Evolutionary conservation across 2,113 vertebrate genomes (phyloP).

Genomic region (Myotis lucifugus): DNA sequence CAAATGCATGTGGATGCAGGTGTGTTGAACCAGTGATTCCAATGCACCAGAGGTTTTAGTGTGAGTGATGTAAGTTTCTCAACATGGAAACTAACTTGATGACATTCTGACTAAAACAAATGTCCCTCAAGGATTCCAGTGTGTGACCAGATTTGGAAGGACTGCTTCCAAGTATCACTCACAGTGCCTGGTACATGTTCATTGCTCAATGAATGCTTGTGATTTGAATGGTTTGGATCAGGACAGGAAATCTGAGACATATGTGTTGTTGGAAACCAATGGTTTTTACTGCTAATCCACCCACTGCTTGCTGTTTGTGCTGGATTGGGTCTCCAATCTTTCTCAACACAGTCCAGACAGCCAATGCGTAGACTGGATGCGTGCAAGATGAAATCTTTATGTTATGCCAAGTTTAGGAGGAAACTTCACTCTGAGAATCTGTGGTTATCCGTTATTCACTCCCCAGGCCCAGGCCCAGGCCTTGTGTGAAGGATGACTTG

Average conservation of each 20-base stretch:
- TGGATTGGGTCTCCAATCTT: not conserved
- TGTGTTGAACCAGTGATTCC: not conserved
- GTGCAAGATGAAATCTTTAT: not conserved
- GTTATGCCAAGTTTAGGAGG: not conserved
- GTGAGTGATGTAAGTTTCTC: not conserved
- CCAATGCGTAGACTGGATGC: not conserved
- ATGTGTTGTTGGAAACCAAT: not conserved
- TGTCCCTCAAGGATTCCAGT: not conserved
- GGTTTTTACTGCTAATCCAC: not conserved
- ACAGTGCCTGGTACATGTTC: not conserved
- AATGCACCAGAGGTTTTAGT: not conserved
- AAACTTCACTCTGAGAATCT: not conserved
- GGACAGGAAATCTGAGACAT: not conserved
- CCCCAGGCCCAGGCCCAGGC: not conserved
- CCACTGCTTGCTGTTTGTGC: not conserved
- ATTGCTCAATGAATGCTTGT: not conserved
- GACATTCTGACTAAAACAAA: conserved; percentile 21
- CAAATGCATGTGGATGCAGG: not conserved
- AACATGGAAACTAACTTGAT: not conserved
- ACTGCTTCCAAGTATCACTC: not conserved
- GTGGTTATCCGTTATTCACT: not conserved
- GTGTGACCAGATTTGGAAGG: not conserved
- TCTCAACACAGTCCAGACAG: not conserved
- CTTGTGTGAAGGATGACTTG: not conserved
- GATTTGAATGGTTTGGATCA: not conserved